Evolutionary conservation across 2,888 invertebrate genomes (phyloP).

Genomic region (Caenorhabditis sp.): DNA sequence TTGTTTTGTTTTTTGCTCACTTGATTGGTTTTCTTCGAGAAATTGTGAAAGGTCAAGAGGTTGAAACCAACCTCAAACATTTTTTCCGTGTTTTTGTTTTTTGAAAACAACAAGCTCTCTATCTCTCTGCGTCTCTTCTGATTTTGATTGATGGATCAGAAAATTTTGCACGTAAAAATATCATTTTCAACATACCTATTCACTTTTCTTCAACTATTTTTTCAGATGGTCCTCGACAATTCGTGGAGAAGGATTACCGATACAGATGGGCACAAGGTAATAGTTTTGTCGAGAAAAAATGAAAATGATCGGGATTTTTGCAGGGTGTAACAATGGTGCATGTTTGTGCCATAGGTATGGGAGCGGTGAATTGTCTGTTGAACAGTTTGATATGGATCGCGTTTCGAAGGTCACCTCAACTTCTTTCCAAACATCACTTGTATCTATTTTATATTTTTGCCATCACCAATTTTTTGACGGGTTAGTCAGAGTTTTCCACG

Average conservation of each 20-base stretch:
- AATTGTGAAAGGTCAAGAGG: too few relatives aligned
- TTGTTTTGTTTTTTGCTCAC: too few relatives aligned
- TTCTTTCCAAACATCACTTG: conserved; percentile 51
- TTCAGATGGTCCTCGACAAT: not conserved
- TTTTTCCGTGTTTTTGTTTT: too few relatives aligned
- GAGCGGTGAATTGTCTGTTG: conserved; percentile 45
- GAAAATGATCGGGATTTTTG: not conserved
- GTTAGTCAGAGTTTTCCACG: conserved; percentile 10
- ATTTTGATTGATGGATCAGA: too few relatives aligned
- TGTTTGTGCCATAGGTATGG: conserved; percentile 39
- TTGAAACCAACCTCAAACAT: too few relatives aligned
- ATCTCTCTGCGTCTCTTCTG: too few relatives aligned
- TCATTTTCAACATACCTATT: not conserved
- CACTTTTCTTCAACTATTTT: not conserved
- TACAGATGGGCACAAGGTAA: not conserved
- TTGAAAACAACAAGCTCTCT: too few relatives aligned
- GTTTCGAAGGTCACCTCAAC: conserved; percentile 36
- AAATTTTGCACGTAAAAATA: too few relatives aligned
- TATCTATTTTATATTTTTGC: conserved; percentile 54
- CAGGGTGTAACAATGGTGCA: conserved; percentile 41
- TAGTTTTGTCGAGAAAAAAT: not conserved
- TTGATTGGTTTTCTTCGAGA: too few relatives aligned
- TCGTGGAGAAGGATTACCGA: not conserved
- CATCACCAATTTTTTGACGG: conserved; percentile 53
- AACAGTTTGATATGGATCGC: conserved; percentile 53